Base-by-base conservation (phyloP, 37 sponge, comb jelly and placozoan species). In the Amphimedon queenslandica region DNA sequence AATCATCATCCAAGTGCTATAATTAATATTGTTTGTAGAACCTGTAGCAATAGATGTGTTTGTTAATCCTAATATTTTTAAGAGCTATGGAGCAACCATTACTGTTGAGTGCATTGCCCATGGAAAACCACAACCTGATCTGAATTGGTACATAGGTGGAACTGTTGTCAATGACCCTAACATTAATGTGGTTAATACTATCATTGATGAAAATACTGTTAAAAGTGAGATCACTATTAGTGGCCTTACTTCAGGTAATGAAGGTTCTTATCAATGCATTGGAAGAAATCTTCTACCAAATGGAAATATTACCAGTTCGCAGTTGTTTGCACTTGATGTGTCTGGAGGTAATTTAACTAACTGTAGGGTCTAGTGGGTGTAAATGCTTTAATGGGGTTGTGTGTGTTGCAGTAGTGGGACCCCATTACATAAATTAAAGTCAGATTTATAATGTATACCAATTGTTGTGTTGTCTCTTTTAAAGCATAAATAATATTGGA, bases 91-190 rank as follows among this genome's bases (percentile, higher is more conserved):
- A 60, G 27, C 21, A 6, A 60, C 27, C 5, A n/a, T 60, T 25
- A 60, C 61, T 25, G 27, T 60, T n/a, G 21, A 11, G 23, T 60
- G 61, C 27, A 60, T n/a, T 60, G 61, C 27, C 5, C 5, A 6
- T 25, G 61, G 61, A n/a, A 60, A 60, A 25, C 61, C 61, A 25
- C 27, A 11, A n/a, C 61, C 61, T n/a, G 5, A 11, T 11, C 5
- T 60, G 5, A 60, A 11, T 6, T 60, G 61, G 61, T 60, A 25
- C 61, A 60, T n/a, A n/a, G 61, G 21, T n/a, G 61, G 61, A 25
- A n/a, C 21, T 5, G 5, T 60, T 5, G 24, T 60, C 21, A 6
- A 13, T 6, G 5, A 13, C 21, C 5, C 27, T 25, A 6, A 11
- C 27, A n/a, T 60, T n/a, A n/a, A n/a, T n/a, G 5, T 60, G 27